Percentiles rank a stretch among this genome's conserved stretches.
Conservation (phyloP, 1,140 invertebrate species). For the Apis mellifera region Amel_HAv3.1 CM009945.2:1414001-1414500, state of each 20-base stretch:
- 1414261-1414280: background rate
- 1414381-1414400: background rate
- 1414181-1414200: background rate
- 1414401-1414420: conserved; percentile 34
- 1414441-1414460: background rate
- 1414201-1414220: background rate
- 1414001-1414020: background rate
- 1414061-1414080: background rate
- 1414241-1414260: background rate
- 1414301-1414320: background rate
- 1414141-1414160: conserved; percentile 67
- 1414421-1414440: conserved; percentile 22
- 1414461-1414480: background rate
- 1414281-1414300: background rate
- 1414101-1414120: conserved; percentile 65
- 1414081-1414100: background rate
- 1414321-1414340: background rate
- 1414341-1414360: background rate
- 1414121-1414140: conserved; percentile 64
- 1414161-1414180: conserved; percentile 25
- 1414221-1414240: background rate
- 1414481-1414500: background rate
- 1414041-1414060: background rate
- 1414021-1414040: background rate
- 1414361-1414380: background rate